Base-by-base conservation (phyloP, 2,888 invertebrate species). In the Leptinotarsa tumamoca region DNA sequence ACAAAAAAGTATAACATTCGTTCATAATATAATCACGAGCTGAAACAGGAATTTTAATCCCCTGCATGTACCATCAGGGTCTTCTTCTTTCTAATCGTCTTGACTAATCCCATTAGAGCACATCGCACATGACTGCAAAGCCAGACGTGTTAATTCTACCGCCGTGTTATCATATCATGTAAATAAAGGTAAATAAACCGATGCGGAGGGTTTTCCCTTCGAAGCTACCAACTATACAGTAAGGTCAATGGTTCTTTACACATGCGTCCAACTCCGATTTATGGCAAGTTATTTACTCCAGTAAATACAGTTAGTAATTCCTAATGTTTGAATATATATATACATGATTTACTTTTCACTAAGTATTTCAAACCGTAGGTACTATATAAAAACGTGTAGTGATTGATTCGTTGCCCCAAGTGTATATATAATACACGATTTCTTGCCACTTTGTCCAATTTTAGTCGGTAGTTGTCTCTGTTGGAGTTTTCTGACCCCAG, bases 401-500 rank as follows among this genome's bases (percentile, higher is more conserved):
- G 43, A 43, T 43, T 43, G 43, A 10, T 43, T 43, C 43, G 10
- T 43, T 43, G 43, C 3, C 43, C 33, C 43, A 43, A 43, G 43
- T 43, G 10, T 43, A 2, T 43, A 43, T 43, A 43, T 43, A 43
- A 50, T 21, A 51, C 4, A 52, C 23, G 23, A 23, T 27, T 54
- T 23, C 10, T 7, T 33, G 52, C 18, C 27, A 68, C 18, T 52
- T 27, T 52, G 27, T 68, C 14, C 23, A 23, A 14, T 4, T 23
- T 58, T 23, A 23, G 68, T 69, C 27, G 4, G 43, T 33, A 4
- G n/a, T 52, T 23, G 50, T 27, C 52, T 54, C 56, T 49, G 17
- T 15, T 14, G 27, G 70, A 75, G 75, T 78, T 78, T 71, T 68
- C 73, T 78, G 77, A 75, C 77, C 77, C 67, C 54, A 23, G 67